These are phyloP conservation scores for Drosophila tripunctata DNA, from an alignment of 2,888 invertebrate genomes.

Conservation along the genomic window DNA sequence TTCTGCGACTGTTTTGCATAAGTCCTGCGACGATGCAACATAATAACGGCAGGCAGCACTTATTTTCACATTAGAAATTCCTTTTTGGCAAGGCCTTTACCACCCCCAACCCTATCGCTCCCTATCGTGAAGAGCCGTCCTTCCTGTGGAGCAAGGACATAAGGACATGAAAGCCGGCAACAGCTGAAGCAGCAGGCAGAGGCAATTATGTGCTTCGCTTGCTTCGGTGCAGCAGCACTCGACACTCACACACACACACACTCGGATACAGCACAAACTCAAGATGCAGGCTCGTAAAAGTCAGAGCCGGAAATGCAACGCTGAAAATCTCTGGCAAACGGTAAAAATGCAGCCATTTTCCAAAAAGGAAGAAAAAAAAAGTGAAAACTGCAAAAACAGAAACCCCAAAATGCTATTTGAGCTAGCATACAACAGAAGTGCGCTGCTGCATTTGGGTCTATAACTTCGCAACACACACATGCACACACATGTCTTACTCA, in stretches of 20 bases:
- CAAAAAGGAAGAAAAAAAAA: slow-evolving; percentile 14
- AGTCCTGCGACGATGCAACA: slow-evolving; percentile 76
- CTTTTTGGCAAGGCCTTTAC: slow-evolving; percentile 46
- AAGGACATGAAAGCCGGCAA: slow-evolving; percentile 28
- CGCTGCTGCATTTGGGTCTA: slow-evolving; percentile 34
- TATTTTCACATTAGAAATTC: slow-evolving; percentile 79
- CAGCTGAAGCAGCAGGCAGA: slow-evolving; percentile 50
- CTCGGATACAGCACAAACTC: slow-evolving; percentile 20
- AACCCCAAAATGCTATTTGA: slow-evolving; percentile 45
- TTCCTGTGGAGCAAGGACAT: slow-evolving; percentile 46
- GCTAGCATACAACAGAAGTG: slow-evolving; percentile 50
- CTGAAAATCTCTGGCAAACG: slow-evolving; percentile 63
- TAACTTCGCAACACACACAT: slow-evolving; percentile 17
- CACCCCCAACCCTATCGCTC: background rate
- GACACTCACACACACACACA: slow-evolving; percentile 12
- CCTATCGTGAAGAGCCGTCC: too few relatives aligned
- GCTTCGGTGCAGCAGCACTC: slow-evolving; percentile 56
- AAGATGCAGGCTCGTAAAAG: slow-evolving; percentile 70
- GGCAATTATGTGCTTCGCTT: slow-evolving; percentile 81
- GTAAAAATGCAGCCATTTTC: slow-evolving; percentile 67
- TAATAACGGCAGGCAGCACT: slow-evolving; percentile 72
- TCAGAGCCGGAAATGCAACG: slow-evolving; percentile 76
- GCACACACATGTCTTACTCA: slow-evolving; percentile 2
- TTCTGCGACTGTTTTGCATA: slow-evolving; percentile 77
- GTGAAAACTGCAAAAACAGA: slow-evolving; percentile 14